Conservation (phyloP, 2,888 invertebrate genomes). For the Neoascia interrupta region DNA sequence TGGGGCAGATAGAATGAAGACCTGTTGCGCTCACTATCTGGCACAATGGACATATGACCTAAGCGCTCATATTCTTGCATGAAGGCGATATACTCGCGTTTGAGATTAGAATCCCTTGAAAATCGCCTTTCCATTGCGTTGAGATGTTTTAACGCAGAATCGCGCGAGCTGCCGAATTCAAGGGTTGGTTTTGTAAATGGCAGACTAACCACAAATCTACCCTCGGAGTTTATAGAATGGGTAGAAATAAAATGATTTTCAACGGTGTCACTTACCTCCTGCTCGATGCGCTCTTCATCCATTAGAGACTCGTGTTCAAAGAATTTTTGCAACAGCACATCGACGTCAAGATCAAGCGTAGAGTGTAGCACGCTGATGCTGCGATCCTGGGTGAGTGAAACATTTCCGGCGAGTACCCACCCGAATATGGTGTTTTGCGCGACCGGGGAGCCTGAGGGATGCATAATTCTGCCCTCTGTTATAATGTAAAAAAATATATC, state of each 20-base stretch:
- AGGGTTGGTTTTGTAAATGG: no score
- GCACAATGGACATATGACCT: no score
- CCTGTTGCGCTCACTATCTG: no score
- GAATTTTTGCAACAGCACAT: slow-evolving; percentile 13
- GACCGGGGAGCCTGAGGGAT: slow-evolving; percentile 4
- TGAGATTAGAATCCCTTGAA: no score
- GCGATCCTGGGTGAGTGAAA: background rate
- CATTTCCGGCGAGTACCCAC: slow-evolving; percentile 27
- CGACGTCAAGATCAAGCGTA: background rate
- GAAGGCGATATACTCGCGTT: no score
- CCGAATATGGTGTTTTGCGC: slow-evolving; percentile 36
- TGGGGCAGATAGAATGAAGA: no score
- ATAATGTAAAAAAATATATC: slow-evolving; percentile 19
- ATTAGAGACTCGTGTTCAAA: slow-evolving; percentile 14
- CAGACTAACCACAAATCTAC: no score
- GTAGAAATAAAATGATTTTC: slow-evolving; percentile 27
- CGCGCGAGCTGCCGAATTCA: background rate
- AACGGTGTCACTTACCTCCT: slow-evolving; percentile 18
- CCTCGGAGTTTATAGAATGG: slow-evolving; percentile 1
- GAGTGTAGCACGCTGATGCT: slow-evolving; percentile 2
- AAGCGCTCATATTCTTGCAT: no score
- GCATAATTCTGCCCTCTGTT: slow-evolving; percentile 6
- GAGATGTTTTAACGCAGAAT: no score
- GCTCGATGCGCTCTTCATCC: background rate
- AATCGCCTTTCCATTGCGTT: no score